Evolutionary conservation across 2,888 invertebrate species (phyloP).

Genomic region (Zygaena filipendulae): DNA sequence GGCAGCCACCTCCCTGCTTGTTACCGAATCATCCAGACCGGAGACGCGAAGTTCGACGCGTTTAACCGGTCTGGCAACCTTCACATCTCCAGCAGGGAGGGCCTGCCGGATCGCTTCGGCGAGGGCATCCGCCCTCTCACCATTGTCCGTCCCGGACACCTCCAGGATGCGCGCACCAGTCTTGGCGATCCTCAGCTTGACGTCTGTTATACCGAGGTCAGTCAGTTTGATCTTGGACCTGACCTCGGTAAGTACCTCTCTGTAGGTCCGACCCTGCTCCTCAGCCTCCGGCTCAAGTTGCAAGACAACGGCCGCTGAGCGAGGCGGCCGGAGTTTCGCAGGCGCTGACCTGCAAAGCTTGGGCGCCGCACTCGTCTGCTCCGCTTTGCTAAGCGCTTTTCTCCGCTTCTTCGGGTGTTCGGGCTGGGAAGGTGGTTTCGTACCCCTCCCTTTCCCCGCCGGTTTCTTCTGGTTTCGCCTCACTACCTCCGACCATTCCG

Average conservation of each 20-base stretch:
- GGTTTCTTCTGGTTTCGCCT: too few relatives aligned
- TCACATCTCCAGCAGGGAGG: too few relatives aligned
- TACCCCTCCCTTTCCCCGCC: too few relatives aligned
- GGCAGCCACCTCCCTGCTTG: too few relatives aligned
- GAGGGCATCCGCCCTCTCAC: conserved; percentile 9
- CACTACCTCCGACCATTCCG: too few relatives aligned
- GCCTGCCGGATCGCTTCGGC: conserved; percentile 9
- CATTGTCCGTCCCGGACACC: too few relatives aligned
- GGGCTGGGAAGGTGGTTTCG: too few relatives aligned
- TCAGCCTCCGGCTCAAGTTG: conserved; percentile 10
- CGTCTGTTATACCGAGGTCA: background rate
- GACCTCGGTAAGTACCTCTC: too few relatives aligned
- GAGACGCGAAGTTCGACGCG: too few relatives aligned
- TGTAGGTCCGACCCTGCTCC: conserved; percentile 9
- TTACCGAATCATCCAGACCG: too few relatives aligned
- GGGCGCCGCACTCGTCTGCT: background rate
- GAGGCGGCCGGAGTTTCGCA: conserved; percentile 4
- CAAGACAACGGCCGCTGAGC: conserved; percentile 11
- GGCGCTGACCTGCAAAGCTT: background rate
- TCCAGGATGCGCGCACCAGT: conserved; percentile 10
- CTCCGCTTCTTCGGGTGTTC: background rate
- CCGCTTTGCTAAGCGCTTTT: background rate
- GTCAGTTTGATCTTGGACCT: too few relatives aligned
- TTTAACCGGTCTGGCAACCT: conserved; percentile 10
- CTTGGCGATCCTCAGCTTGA: conserved; percentile 1